Percentiles rank a stretch among this genome's conserved stretches.
Evolutionary conservation across 2,113 vertebrate genomes (phyloP).

Genomic region (Brachyhypopomus occidentalis): DNA sequence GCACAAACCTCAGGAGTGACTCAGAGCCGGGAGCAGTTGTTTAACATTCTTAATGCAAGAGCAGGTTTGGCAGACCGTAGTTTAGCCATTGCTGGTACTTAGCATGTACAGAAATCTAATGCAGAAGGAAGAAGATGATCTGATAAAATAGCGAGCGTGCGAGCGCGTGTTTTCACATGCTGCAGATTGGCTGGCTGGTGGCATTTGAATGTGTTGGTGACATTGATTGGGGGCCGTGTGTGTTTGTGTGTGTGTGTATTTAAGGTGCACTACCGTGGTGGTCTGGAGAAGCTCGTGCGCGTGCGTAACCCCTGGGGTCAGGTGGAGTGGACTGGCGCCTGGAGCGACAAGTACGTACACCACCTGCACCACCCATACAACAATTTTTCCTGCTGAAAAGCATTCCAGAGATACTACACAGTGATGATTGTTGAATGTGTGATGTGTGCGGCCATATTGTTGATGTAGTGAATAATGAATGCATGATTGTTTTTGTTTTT

Average conservation of each 20-base stretch:
- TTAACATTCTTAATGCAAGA: not conserved
- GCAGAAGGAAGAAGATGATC: not conserved
- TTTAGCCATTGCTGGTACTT: not conserved
- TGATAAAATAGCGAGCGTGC: not conserved
- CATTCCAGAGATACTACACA: not conserved
- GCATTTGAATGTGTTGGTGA: not conserved
- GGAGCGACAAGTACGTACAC: conserved; percentile 86
- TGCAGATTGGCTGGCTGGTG: not conserved
- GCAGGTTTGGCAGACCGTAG: not conserved
- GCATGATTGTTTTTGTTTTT: too few species aligned
- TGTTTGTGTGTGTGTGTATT: conserved; percentile 7
- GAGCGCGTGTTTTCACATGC: not conserved
- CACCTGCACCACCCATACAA: not conserved
- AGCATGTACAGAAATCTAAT: not conserved
- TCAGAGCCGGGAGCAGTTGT: not conserved
- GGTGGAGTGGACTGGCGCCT: conserved; percentile 95
- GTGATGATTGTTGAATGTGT: too few species aligned
- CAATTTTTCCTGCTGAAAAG: not conserved
- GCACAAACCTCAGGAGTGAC: not conserved
- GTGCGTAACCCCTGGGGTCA: conserved; percentile 96
- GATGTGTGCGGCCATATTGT: not conserved
- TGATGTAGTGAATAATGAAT: not conserved
- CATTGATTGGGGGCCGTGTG: not conserved
- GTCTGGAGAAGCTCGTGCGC: conserved; percentile 84
- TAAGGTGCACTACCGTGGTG: conserved; percentile 85